Evolutionary conservation across 2,113 vertebrate species (phyloP), one percentile per base, ranked within the genome.

Genomic region (Ictalurus punctatus): DNA sequence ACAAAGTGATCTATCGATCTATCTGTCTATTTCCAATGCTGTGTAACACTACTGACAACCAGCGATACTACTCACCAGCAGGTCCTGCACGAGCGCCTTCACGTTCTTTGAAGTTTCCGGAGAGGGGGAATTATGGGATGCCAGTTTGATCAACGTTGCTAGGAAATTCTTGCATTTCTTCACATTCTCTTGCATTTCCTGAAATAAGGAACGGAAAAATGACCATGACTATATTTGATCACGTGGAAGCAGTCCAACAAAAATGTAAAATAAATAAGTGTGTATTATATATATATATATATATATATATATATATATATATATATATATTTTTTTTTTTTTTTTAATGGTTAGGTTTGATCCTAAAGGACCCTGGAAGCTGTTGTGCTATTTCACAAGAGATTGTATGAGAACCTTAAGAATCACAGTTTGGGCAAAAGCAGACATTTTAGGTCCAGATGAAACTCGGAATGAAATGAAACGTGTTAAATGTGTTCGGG

Each of bases 171-270:
- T 97, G 93, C 97, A 97, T 93, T 98, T 97, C 89, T 97, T 97
- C 92, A 97, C 97, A 92, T 97, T 97, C 91, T 97, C 97, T 92
- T 97, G 97, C 96, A 97, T 97, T 95, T 97, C 97, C 97, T 97
- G 91, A 44, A 90, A 59, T 1, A 8, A 84, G 21, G 5, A 52
- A 48, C 0, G n/a, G 21, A 21, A 40, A 48, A 67, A 40, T 5
- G 6, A 84, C 37, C 9, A 40, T 2, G 9, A 78, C 3, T 25
- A 6, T 30, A 30, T 44, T 17, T 27, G 23, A 54, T 34, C 44
- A 81, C 19, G 2, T 44, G 8, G 3, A 61, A 79, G 13, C 56
- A 27, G 7, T 27, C 16, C 6, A 16, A 71, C 16, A 48, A 44
- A 84, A 67, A 61, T 83, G 21, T 25, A 6, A n/a, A 67, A 52